Conservation (phyloP, 2,113 vertebrate genomes). For the Piprites chloris region DNA sequence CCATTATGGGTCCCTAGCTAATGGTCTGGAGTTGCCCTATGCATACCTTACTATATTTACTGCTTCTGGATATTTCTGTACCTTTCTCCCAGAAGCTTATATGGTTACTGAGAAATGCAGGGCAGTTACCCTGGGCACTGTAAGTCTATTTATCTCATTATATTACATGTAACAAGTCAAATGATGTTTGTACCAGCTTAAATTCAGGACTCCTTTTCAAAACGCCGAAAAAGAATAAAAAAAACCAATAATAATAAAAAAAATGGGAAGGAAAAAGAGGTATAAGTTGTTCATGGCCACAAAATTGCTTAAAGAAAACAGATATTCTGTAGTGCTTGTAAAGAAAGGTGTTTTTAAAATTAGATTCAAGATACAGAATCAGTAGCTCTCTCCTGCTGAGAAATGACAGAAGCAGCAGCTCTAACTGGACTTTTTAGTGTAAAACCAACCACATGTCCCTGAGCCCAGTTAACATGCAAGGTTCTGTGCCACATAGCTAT, state of each 20-base stretch:
- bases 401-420: background rate
- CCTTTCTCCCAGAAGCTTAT: background rate
- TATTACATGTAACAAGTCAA: background rate
- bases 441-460: background rate
- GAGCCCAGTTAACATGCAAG: background rate
- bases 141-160: background rate
- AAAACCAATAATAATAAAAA: background rate
- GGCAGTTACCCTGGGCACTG: background rate
- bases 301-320: conserved; percentile 38
- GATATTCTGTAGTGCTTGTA: background rate
- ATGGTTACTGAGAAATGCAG: background rate
- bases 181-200: background rate
- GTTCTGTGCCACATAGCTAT: rapidly evolving
- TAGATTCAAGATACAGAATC: conserved; percentile 8
- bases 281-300: background rate
- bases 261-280: background rate
- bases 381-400: background rate
- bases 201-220: background rate
- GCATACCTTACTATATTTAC: background rate
- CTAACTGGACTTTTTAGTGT: background rate
- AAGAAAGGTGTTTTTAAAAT: conserved; percentile 4
- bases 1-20: conserved; percentile 24
- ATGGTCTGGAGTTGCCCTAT: conserved; percentile 5
- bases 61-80: conserved; percentile 32
- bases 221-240: background rate